Base-by-base conservation (phyloP, 2,797 vertebrate genomes). In the Neosalanx taihuensis region DNA sequence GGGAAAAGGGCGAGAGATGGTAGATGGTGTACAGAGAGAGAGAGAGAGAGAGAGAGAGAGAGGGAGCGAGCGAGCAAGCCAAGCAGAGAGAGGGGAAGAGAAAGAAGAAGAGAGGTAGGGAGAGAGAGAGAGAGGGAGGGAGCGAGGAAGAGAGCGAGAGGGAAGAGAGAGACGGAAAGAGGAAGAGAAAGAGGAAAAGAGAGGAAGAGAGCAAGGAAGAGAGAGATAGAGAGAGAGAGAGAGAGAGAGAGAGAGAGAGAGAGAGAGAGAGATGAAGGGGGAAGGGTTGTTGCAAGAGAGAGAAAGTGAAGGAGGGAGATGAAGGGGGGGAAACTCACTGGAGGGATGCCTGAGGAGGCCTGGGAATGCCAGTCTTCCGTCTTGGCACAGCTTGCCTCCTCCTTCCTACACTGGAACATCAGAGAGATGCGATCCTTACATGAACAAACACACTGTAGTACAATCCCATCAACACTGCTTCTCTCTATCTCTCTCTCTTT, bases 321-420 rank as follows among this genome's bases (percentile, higher is more conserved):
- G 13, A 13, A 46, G 41, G 41, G 41, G 41, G 41, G 41, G 23
- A 4, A 20, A 51, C 73, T 75, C 58, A 79, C 77, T 49, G 73
- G 64, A 15, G 75, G 62, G 41, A 70, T 31, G 29, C 75, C 70
- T n/a, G 72, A 56, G 20, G 75, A 71, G n/a, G 74, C 46, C 31
- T 62, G 72, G 6, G 69, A 64, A 57, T 64, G 72, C 78, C 78
- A 77, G 20, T 80, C 72, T 41, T 77, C 75, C 1, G 70, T 46
- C 62, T 67, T 62, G 59, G 64, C 33, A 67, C 57, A 72, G 67
- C 69, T 76, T 3, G 69, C 61, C 2, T 74, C 23, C 30, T 78
- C 53, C 69, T 67, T 77, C 20, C 67, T 59, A 57, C 29, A 35
- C 71, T 79, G 64, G 13, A 66, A 37, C n/a, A 29, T 64, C 15